These are phyloP conservation scores for Echeneis naucrates DNA, from an alignment of 2,797 vertebrate species.

Conservation along the genomic window DNA sequence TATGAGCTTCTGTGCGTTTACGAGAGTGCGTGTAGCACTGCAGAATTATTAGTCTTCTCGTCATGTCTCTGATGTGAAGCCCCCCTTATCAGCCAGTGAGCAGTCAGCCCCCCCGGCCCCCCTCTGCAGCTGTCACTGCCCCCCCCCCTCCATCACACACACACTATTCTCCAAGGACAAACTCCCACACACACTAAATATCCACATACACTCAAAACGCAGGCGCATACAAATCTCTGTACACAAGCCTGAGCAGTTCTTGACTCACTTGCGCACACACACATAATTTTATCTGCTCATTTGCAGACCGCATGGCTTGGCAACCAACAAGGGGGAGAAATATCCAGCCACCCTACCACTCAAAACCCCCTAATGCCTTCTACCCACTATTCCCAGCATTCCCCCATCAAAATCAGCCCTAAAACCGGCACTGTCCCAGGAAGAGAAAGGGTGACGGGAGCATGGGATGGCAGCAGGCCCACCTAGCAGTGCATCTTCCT, in stretches of 20 bases:
- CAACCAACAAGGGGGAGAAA: constrained; percentile 72
- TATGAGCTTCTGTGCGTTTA: constrained; percentile 40
- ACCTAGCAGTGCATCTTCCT: constrained; percentile 81
- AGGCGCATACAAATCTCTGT: constrained; percentile 67
- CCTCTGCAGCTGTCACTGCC: constrained; percentile 88
- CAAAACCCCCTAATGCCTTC: constrained; percentile 56
- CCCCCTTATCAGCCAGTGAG: constrained; percentile 93
- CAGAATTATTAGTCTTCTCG: constrained; percentile 86
- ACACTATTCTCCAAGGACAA: constrained; percentile 72
- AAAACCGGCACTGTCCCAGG: constrained; percentile 78
- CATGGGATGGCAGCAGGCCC: constrained; percentile 76
- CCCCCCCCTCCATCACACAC: constrained; percentile 63
- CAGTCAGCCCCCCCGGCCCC: constrained; percentile 87
- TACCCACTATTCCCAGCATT: constrained; percentile 66
- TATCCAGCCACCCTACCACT: constrained; percentile 59
- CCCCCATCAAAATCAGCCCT: constrained; percentile 45
- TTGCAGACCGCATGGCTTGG: constrained; percentile 83
- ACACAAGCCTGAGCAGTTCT: constrained; percentile 65
- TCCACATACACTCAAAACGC: constrained; percentile 77
- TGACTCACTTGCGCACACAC: constrained; percentile 49
- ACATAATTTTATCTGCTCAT: constrained; percentile 90
- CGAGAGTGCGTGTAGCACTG: constrained; percentile 60
- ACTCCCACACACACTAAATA: constrained; percentile 69
- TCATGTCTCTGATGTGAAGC: constrained; percentile 83
- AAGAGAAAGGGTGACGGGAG: constrained; percentile 60